Evolutionary conservation across 2,888 invertebrate genomes (phyloP).

Genomic region (Cepaea hortensis): DNA sequence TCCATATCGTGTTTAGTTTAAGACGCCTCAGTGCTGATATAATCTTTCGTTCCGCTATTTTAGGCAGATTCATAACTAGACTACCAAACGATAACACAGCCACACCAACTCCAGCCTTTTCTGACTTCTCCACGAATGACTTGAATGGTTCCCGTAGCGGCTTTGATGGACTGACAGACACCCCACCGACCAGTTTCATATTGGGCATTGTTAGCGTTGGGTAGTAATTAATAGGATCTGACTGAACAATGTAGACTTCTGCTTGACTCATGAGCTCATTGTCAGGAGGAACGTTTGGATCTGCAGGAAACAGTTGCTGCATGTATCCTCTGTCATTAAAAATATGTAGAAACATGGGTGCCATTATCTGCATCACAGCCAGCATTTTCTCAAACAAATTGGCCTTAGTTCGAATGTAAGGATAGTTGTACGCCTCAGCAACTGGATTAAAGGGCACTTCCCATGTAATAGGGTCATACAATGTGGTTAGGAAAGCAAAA

Average conservation of each 20-base stretch:
- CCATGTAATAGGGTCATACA: not conserved
- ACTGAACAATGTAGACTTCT: constrained; percentile 37
- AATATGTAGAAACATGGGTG: not conserved
- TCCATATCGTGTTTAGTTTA: not conserved
- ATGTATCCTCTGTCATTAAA: not conserved
- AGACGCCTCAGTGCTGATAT: not conserved
- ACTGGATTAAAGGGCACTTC: not conserved
- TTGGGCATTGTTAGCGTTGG: constrained; percentile 32
- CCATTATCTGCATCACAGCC: not conserved
- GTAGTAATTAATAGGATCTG: constrained; percentile 35
- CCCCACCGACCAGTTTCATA: constrained; percentile 40
- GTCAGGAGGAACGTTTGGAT: not conserved
- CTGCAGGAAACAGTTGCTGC: not conserved
- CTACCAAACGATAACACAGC: constrained; percentile 2
- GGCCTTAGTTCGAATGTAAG: not conserved
- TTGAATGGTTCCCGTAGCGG: not conserved
- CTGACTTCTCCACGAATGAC: not conserved
- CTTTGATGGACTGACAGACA: not conserved
- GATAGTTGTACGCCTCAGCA: not conserved
- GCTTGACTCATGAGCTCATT: constrained; percentile 38
- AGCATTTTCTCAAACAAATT: not conserved
- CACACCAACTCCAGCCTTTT: not conserved
- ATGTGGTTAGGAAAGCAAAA: not conserved
- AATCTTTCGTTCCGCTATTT: not conserved
- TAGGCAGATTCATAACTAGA: not conserved